phyloP scores from a whole-genome alignment of 2,797 vertebrate genomes.

The Clamator glandarius region DNA sequence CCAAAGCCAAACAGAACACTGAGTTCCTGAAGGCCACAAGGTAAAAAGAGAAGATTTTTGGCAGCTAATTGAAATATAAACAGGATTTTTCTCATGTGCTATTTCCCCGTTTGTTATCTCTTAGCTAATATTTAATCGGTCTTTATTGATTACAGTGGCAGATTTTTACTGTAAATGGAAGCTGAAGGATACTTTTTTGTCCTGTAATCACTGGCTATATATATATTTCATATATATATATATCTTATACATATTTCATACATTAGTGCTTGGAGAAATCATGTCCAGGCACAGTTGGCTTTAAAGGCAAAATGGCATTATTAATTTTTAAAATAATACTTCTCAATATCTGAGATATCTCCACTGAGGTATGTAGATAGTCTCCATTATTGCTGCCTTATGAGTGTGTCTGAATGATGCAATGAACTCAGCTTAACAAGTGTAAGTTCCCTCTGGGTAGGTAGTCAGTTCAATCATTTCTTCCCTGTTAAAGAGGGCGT shows the following conservation, averaged over 20 bases:
- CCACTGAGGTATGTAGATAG: neutral
- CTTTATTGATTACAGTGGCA: constrained; percentile 55
- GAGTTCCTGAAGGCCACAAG: neutral
- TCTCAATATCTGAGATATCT: neutral
- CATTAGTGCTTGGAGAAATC: neutral
- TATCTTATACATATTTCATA: neutral
- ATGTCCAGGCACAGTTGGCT: neutral
- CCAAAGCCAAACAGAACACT: neutral
- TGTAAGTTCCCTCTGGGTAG: neutral
- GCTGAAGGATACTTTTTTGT: constrained; percentile 38
- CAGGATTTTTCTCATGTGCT: neutral
- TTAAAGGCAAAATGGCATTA: neutral
- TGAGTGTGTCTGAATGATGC: neutral
- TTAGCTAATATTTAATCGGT: constrained; percentile 54
- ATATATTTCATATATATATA: neutral
- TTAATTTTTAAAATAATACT: neutral
- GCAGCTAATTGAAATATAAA: constrained; percentile 4
- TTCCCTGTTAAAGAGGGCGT: neutral
- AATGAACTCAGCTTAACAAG: neutral
- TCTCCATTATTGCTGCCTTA: neutral
- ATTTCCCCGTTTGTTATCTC: constrained; percentile 22
- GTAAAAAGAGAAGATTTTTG: constrained; percentile 4
- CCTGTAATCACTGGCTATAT: neutral
- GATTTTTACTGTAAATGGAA: constrained; percentile 38
- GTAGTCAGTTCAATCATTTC: neutral